Base-by-base conservation (phyloP, 23 tunicate species). In the Phallusia fumigata region DNA sequence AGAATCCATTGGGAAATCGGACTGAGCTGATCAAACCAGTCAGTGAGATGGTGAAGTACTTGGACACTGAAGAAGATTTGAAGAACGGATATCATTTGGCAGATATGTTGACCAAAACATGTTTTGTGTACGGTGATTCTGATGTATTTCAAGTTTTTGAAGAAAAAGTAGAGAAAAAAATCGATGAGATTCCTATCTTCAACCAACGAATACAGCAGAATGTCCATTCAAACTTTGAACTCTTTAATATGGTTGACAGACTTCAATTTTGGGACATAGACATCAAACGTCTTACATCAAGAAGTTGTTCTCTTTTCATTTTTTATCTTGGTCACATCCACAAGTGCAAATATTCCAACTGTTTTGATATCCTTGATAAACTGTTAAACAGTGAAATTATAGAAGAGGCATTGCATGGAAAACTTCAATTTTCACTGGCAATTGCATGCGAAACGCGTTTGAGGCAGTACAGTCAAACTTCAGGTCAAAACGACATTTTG, bases 101-200 rank as follows among this genome's bases (percentile, higher is more conserved):
- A n/a, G n/a, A n/a, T n/a, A n/a, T n/a, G n/a, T n/a, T 84, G 36
- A 84, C 75, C 24, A 84, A 35, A 33, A 77, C 88, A 31, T 84
- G 88, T 34, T 58, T 84, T 32, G 88, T 84, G 35, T 77, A 53
- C 31, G 88, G 88, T 21, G 65, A 84, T n/a, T n/a, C 12, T 8
- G 30, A 21, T 22, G 72, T 84, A 6, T 76, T 75, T 34, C 0
- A 49, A 30, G 16, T 12, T 13, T 84, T 76, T 35, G 15, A 26
- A 44, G 6, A 6, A 11, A 40, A 32, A 53, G 10, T 40, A 5
- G 47, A 40, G 47, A 5, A 40, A 40, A 40, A 40, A 40, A 40
- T 40, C 5, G 10, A 3, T 40, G 8, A 40, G 10, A 40, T 40
- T 5, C 47, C 28, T 21, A 6, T 58, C 2, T 21, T 22, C 69